Base-by-base conservation (phyloP, 2,797 vertebrate species). In the Pampus argenteus region DNA sequence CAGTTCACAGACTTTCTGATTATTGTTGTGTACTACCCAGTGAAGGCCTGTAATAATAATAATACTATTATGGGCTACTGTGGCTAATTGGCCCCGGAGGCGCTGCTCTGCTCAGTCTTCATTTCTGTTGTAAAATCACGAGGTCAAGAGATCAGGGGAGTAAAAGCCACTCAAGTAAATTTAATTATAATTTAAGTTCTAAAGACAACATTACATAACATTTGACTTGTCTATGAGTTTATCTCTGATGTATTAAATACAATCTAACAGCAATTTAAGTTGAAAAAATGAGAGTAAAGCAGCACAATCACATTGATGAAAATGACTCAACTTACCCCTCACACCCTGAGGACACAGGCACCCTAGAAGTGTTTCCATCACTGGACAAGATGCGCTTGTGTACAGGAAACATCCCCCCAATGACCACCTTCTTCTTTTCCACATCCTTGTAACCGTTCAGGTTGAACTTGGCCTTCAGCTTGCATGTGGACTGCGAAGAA, bases 401-500 rank as follows among this genome's bases (percentile, higher is more conserved):
- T 36, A 96, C 91, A 0, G 95, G 94, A 81, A 97, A 97, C 94
- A 96, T 94, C 14, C 96, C 95, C 31, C 95, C 94, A 1, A 96
- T 66, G 0, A 96, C 90, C 0, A 96, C 91, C 51, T 88, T 92
- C 70, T 95, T 95, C 74, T 95, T 95, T 52, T 91, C 89, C 11
- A 94, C 89, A 18, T 95, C 71, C 81, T 95, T 95, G 81, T 95
- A 96, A 31, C 95, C 94, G 9, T 66, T 93, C 81, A 97, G 89
- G 85, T 96, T 95, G 84, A 97, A 97, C 76, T 95, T 96, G 79
- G 95, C 95, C 78, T 97, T 95, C 66, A 97, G 84, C 66, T 93
- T 90, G 80, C 95, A 96, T 0, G 86, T 94, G n/a, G 86, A 44
- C 45, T 92, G 81, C 17, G 93, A 74, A 2, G 73, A 74, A 9